phyloP scores from a whole-genome alignment of 2,888 invertebrate species.

The Rhagium mordax region DNA sequence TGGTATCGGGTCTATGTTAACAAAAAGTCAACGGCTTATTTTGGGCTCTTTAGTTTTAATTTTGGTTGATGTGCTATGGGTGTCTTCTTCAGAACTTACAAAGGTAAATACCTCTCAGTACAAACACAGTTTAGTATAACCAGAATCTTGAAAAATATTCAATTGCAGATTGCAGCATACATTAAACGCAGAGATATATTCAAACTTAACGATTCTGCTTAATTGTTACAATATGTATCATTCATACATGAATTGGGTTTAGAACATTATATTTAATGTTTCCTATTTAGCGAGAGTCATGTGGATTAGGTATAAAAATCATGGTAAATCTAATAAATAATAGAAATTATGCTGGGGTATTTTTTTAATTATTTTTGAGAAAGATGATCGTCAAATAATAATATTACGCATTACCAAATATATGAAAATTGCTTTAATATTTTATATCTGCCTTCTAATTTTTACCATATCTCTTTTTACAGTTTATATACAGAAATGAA shows the following conservation, averaged over 20 bases:
- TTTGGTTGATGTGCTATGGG: slow-evolving; percentile 96
- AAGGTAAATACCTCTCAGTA: slow-evolving; percentile 78
- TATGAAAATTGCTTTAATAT: too few relatives aligned
- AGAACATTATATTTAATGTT: too few relatives aligned
- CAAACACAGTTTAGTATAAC: background rate
- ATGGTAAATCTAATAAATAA: too few relatives aligned
- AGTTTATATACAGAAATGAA: slow-evolving; percentile 90
- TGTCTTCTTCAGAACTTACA: slow-evolving; percentile 93
- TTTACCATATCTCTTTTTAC: slow-evolving; percentile 63
- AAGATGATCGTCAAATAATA: too few relatives aligned
- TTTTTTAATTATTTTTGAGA: too few relatives aligned
- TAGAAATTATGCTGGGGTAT: too few relatives aligned
- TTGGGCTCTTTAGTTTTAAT: slow-evolving; percentile 90
- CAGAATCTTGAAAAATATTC: background rate
- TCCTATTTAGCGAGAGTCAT: too few relatives aligned
- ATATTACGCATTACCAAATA: too few relatives aligned
- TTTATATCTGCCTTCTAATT: background rate
- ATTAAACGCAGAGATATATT: background rate
- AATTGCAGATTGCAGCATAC: background rate
- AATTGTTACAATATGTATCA: background rate
- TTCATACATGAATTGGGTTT: too few relatives aligned
- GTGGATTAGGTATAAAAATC: too few relatives aligned
- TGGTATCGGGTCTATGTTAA: slow-evolving; percentile 70
- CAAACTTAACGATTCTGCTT: background rate
- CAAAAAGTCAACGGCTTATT: slow-evolving; percentile 81